Base-by-base conservation (phyloP, 2,113 vertebrate genomes). In the Aleadryas rufinucha region DNA sequence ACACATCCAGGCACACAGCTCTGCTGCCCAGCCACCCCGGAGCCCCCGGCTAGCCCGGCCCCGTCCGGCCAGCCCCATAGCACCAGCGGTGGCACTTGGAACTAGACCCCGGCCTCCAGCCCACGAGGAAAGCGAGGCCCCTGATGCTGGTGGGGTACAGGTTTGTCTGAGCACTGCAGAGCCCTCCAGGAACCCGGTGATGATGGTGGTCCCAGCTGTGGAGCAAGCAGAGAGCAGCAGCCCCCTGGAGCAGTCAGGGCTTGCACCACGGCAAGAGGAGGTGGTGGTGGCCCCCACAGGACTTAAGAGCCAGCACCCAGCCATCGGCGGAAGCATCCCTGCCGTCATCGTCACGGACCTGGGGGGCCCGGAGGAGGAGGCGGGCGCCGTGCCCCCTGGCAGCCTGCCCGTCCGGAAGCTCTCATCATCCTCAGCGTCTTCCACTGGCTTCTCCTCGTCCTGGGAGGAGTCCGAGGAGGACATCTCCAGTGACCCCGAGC, bases 391-490 rank as follows among this genome's bases (percentile, higher is more conserved):
- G 97, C 97, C 98, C 37, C 97, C 86, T 24, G 94, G 97, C 24
- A 98, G 87, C 93, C 94, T 98, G 89, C 97, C 98, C 2, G 84
- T 99, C 70, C 98, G 99, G 94, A 99, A 99, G 94, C 98, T 99
- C 81, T 99, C 99, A 0, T 99, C 99, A 2, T 99, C 99, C 39
- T 99, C 99, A 0, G 98, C 99, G 13, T 99, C 99, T 69, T 99
- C 99, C 45, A 99, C 99, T 0, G 99, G 99, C 45, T 99, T 99
- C 97, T 99, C 99, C 59, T 99, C 99, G 2, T 99, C 99, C 71
- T 99, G 99, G 97, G 99, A 99, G 45, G 99, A 99, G 93, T 99
- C 99, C 0, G 99, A 99, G 93, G 99, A 99, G 72, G 99, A 99
- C 90, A 98, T 99, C 70, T 99, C 99, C 97, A 99, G 99, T 3